Percentiles rank a stretch among this genome's conserved stretches.
Evolutionary conservation across 2,797 vertebrate genomes (phyloP).

Genomic region (Ara ararauna): DNA sequence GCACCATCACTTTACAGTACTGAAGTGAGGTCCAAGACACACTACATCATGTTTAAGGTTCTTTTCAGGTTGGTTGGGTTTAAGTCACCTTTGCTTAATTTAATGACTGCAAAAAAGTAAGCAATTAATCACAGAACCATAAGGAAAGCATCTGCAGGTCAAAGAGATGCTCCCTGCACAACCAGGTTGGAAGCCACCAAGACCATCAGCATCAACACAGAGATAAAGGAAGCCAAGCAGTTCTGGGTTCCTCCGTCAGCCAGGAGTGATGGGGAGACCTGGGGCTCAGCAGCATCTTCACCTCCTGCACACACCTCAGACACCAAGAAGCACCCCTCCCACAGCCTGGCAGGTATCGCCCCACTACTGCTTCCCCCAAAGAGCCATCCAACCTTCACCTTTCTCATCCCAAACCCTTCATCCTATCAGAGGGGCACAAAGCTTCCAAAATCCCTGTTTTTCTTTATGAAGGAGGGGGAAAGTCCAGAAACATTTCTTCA

Average conservation of each 20-base stretch:
- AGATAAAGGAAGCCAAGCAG: not conserved
- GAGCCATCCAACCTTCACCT: not conserved
- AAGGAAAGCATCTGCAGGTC: not conserved
- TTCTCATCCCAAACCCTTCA: not conserved
- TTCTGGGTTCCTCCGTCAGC: not conserved
- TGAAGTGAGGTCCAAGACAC: not conserved
- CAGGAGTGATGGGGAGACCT: accelerated
- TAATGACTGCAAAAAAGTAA: not conserved
- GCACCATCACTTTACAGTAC: not conserved
- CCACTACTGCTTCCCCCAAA: not conserved
- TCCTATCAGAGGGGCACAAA: not conserved
- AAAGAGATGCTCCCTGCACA: not conserved
- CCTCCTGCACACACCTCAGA: not conserved
- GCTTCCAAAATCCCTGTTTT: conserved; percentile 8
- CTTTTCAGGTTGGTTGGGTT: not conserved
- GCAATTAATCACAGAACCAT: not conserved
- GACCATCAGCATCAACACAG: not conserved
- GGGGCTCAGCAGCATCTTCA: not conserved
- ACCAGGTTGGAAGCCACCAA: not conserved
- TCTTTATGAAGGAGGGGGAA: not conserved
- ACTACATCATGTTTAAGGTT: not conserved
- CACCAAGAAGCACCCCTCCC: not conserved
- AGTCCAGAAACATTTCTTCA: conserved; percentile 32
- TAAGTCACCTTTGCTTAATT: not conserved
- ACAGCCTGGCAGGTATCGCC: not conserved